phyloP scores from a whole-genome alignment of 2,113 vertebrate genomes.

The Bettongia penicillata region DNA sequence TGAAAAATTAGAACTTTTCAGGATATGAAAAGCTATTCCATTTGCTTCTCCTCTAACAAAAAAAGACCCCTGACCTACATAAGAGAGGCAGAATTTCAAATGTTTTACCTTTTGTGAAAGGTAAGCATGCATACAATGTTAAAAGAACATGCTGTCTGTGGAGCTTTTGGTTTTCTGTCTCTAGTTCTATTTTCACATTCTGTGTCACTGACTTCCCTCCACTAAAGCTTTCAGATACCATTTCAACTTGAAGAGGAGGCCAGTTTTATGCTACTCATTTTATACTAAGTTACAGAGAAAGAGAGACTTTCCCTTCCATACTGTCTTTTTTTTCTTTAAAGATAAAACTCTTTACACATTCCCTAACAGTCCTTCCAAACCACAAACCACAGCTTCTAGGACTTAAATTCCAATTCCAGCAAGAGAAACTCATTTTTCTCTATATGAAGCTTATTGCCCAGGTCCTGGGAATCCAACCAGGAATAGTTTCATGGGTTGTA shows the following conservation, averaged over 20 bases:
- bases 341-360: background rate
- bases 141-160: slow-evolving; percentile 50
- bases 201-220: background rate
- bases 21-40: slow-evolving; percentile 56
- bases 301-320: slow-evolving; percentile 55
- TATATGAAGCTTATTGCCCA: background rate
- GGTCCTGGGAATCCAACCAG: background rate
- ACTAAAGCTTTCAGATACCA: slow-evolving; percentile 28
- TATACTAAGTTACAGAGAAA: slow-evolving; percentile 47
- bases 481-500: background rate
- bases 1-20: slow-evolving; percentile 71
- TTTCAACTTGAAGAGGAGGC: background rate
- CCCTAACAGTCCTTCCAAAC: background rate
- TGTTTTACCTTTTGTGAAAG: slow-evolving; percentile 60
- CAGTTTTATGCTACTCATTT: slow-evolving; percentile 34
- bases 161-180: slow-evolving; percentile 24
- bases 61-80: slow-evolving; percentile 52
- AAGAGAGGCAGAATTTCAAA: slow-evolving; percentile 68
- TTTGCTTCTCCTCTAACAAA: slow-evolving; percentile 60
- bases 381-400: background rate
- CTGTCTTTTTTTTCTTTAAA: background rate
- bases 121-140: slow-evolving; percentile 27
- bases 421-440: background rate
- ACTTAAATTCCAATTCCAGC: background rate
- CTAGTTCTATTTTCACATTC: background rate